Evolutionary conservation across 2,797 vertebrate species (phyloP).

Genomic region (Vireo griseus): DNA sequence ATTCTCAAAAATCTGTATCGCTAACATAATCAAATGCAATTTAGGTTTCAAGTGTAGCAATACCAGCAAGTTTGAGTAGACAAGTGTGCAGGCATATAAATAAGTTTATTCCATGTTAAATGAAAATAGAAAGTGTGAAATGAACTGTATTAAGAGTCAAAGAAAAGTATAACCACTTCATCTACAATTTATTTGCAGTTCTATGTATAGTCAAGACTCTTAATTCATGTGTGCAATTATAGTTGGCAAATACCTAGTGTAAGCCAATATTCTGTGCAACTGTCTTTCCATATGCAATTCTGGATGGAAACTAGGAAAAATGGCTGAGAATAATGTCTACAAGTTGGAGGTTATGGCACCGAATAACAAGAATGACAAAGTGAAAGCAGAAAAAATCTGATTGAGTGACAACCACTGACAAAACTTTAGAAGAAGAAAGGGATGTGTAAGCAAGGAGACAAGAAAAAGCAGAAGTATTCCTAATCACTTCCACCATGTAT

Average conservation of each 20-base stretch:
- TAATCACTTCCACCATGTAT: conserved; percentile 32
- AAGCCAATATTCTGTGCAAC: background rate
- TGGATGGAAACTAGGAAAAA: background rate
- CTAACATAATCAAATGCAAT: background rate
- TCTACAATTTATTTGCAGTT: background rate
- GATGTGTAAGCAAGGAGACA: background rate
- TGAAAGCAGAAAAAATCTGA: background rate
- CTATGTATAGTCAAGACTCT: background rate
- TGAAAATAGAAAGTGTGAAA: conserved; percentile 6
- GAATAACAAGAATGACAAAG: background rate
- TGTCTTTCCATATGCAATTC: background rate
- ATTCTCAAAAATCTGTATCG: background rate
- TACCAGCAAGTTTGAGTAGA: background rate
- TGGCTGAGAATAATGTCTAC: background rate
- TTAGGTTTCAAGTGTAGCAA: background rate
- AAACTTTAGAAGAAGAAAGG: conserved; percentile 12
- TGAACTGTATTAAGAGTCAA: background rate
- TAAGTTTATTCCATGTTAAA: background rate
- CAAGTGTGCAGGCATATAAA: background rate
- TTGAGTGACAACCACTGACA: conserved; percentile 38
- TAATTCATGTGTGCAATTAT: background rate
- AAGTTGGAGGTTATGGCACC: background rate
- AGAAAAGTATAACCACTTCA: background rate
- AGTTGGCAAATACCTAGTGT: background rate
- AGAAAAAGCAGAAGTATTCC: conserved; percentile 3